Evolutionary conservation across 2,113 vertebrate genomes (phyloP).

Genomic region (Notechis scutatus): DNA sequence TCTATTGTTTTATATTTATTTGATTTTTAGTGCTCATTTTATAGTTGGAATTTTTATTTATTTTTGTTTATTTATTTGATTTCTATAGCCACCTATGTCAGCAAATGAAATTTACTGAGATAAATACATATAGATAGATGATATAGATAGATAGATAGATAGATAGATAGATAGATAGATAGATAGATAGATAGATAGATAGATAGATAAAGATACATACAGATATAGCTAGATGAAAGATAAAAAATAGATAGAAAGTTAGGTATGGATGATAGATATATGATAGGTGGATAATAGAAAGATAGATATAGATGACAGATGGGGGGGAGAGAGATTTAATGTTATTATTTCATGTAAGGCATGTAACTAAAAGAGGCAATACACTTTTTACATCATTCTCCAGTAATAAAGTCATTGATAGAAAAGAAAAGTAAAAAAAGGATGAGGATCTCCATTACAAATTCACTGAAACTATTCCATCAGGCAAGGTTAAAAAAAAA

Average conservation of each 20-base stretch:
- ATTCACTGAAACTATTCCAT: background rate
- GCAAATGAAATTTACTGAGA: background rate
- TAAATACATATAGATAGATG: background rate
- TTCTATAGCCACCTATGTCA: background rate
- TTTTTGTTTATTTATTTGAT: background rate
- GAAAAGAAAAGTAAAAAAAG: conserved; percentile 18
- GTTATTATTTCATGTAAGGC: background rate
- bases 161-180: too few species aligned
- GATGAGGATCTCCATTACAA: background rate
- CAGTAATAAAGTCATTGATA: background rate
- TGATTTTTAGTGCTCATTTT: background rate
- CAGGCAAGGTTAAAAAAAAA: background rate
- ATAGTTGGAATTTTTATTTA: background rate
- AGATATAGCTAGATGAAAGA: background rate
- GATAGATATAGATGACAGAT: background rate
- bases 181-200: background rate
- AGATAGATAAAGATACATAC: background rate
- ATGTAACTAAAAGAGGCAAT: background rate
- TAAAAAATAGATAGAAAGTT: background rate
- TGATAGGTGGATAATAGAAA: background rate
- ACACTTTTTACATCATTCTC: background rate
- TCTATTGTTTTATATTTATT: background rate
- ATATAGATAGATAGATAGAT: too few species aligned
- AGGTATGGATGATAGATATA: background rate
- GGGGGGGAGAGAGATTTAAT: background rate